Evolutionary conservation across 2,797 vertebrate species (phyloP), one percentile per base, ranked within the genome.

Genomic region (Cichlasoma orientale): DNA sequence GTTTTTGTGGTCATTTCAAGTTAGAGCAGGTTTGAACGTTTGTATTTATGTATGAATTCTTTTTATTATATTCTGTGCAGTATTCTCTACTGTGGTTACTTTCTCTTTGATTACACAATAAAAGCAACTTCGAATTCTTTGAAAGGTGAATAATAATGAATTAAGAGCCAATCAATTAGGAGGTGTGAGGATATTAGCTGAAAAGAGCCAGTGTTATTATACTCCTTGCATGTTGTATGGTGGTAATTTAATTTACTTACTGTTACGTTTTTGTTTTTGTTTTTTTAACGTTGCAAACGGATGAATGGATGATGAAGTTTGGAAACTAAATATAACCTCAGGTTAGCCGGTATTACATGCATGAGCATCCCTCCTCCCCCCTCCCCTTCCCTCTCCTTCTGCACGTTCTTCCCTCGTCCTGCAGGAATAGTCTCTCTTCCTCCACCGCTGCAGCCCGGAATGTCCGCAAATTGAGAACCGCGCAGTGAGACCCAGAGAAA

Each of bases 391-490:
- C 80, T 56, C 86, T 86, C 87, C 79, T 88, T 79, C 82, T 83
- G 88, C 91, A 86, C 74, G 85, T 82, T 91, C 90, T 90, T 84
- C 80, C 84, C 90, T 87, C 83, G 86, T 93, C 90, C 91, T 92
- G 93, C 91, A 92, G 92, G 90, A 93, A 89, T 84, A 87, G 71
- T 66, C 82, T 87, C 81, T 90, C 86, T 72, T 87, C 87, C 88
- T 88, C 85, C 88, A 71, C 87, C 77, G 88, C 92, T 89, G 92
- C 92, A 90, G 89, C 90, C 77, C 90, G 89, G 92, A 86, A 92
- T 94, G 87, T 83, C 86, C 86, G 86, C 91, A 83, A 81, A 86
- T 86, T 92, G 92, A 91, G 83, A 83, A 68, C 54, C 70, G 74
- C 79, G 38, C 75, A 27, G 57, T 25, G 31, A 82, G 41, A 77